Evolutionary conservation across 2,797 vertebrate species (phyloP).

Genomic region (Rhinophrynus dorsalis): DNA sequence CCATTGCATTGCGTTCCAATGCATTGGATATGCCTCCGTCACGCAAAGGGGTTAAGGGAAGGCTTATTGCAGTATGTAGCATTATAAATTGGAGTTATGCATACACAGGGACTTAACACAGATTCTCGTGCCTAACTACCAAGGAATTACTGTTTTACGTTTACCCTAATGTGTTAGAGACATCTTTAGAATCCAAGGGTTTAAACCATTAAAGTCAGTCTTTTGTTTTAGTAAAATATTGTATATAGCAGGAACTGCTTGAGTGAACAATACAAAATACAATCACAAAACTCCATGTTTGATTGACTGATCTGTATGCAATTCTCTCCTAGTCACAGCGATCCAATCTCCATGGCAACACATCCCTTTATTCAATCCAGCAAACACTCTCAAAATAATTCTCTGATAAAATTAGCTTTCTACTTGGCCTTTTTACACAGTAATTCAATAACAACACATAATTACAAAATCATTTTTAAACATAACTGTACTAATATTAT

Average conservation of each 20-base stretch:
- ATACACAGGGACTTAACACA: too few relatives aligned
- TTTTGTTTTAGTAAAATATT: not conserved
- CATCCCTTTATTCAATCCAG: constrained; percentile 39
- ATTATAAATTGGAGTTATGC: too few relatives aligned
- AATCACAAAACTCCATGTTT: constrained; percentile 23
- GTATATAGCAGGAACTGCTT: constrained; percentile 2
- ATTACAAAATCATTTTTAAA: not conserved
- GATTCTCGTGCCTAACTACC: too few relatives aligned
- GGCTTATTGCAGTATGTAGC: too few relatives aligned
- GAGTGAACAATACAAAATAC: constrained; percentile 20
- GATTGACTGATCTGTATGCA: constrained; percentile 33
- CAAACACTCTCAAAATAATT: constrained; percentile 33
- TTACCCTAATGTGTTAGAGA: too few relatives aligned
- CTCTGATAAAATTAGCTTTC: constrained; percentile 30
- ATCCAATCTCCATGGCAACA: constrained; percentile 47
- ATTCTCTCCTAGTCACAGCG: constrained; percentile 23
- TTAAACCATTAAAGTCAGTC: too few relatives aligned
- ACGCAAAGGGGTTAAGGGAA: too few relatives aligned
- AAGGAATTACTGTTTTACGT: too few relatives aligned
- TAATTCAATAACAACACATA: not conserved
- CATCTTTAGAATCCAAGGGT: too few relatives aligned
- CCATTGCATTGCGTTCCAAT: too few relatives aligned
- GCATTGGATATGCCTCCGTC: too few relatives aligned
- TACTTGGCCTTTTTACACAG: not conserved
- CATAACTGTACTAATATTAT: not conserved